Conservation (phyloP, 2,888 invertebrate genomes). For the Dasypogon diadema region DNA sequence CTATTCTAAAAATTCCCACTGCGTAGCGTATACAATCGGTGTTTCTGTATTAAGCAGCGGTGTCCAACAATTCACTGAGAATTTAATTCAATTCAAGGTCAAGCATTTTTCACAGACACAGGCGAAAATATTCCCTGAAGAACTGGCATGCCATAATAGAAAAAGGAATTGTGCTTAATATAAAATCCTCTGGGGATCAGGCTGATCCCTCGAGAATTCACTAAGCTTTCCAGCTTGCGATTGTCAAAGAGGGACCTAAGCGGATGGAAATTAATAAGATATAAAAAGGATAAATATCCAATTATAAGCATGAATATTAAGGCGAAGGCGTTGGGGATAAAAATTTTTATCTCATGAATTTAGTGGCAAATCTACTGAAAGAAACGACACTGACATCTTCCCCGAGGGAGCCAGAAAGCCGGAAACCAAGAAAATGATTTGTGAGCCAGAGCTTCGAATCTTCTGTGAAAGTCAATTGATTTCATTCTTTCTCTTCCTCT, state of each 20-base stretch:
- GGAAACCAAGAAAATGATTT: constrained; percentile 37
- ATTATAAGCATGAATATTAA: constrained; percentile 35
- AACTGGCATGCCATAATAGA: too few relatives aligned
- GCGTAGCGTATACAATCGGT: too few relatives aligned
- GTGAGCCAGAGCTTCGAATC: constrained; percentile 1
- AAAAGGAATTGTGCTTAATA: too few relatives aligned
- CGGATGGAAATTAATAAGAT: constrained; percentile 28
- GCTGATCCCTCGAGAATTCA: too few relatives aligned
- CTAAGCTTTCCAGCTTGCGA: too few relatives aligned
- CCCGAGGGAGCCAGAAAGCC: constrained; percentile 1
- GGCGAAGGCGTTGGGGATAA: constrained; percentile 12
- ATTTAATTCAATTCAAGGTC: too few relatives aligned
- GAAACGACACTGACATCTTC: constrained; percentile 20
- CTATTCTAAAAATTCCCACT: too few relatives aligned
- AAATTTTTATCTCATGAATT: constrained; percentile 7
- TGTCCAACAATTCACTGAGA: too few relatives aligned
- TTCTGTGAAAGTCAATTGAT: constrained; percentile 18
- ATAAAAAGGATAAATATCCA: constrained; percentile 36
- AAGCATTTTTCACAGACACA: too few relatives aligned
- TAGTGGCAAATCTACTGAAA: neutral
- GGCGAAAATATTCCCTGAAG: too few relatives aligned
- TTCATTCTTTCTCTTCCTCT: neutral
- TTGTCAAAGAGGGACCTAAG: constrained; percentile 33
- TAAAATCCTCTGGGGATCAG: too few relatives aligned
- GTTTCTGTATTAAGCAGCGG: too few relatives aligned